Evolutionary conservation across 2,797 vertebrate genomes (phyloP).

Genomic region (Melanotaenia nigrans): DNA sequence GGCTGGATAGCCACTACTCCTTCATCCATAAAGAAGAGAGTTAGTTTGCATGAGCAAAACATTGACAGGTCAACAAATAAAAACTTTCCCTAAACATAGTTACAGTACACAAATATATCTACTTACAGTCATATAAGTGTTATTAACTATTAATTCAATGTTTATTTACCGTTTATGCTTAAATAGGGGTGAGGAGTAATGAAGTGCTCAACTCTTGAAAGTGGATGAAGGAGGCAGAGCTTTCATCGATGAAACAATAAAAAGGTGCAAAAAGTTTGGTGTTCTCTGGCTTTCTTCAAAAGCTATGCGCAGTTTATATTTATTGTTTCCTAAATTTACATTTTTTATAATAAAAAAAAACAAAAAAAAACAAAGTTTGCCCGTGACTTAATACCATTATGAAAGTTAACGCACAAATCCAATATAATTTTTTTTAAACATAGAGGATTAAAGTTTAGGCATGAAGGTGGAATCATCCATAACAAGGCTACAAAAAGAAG

Average conservation of each 20-base stretch:
- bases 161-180: background rate
- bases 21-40: background rate
- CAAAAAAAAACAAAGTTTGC: conserved; percentile 73
- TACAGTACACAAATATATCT: background rate
- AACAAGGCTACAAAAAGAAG: conserved; percentile 86
- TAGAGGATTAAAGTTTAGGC: conserved; percentile 90
- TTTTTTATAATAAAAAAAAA: conserved; percentile 65
- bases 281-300: conserved; percentile 87
- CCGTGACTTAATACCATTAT: conserved; percentile 86
- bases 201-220: background rate
- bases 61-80: background rate
- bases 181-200: background rate
- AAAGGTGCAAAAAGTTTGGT: conserved; percentile 66
- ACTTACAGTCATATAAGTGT: background rate
- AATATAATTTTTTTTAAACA: conserved; percentile 87
- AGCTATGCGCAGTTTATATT: conserved; percentile 92
- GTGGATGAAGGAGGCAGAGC: background rate
- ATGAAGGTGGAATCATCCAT: conserved; percentile 91
- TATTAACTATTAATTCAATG: background rate
- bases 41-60: background rate
- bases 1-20: background rate
- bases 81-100: background rate
- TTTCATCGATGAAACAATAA: conserved; percentile 59
- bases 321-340: conserved; percentile 93
- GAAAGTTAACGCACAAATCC: conserved; percentile 90